These are phyloP conservation scores for Drosophila virilis DNA, from an alignment of 1,140 invertebrate species.

Conservation along the genomic window DNA sequence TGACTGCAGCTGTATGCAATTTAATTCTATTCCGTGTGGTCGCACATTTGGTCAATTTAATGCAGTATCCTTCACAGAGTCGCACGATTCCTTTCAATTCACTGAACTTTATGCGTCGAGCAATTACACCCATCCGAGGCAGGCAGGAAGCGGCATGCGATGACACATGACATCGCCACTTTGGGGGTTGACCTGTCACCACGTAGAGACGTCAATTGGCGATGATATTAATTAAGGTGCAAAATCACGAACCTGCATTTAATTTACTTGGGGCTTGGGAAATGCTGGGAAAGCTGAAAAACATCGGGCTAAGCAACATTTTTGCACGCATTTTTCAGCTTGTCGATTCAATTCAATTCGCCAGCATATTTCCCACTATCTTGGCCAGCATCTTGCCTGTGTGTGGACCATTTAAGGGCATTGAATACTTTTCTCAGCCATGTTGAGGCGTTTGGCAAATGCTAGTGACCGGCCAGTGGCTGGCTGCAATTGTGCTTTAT, in stretches of 20 bases:
- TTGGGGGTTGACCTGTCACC: constrained; percentile 25
- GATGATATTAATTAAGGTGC: constrained; percentile 48
- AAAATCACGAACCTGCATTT: constrained; percentile 72
- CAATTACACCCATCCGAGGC: constrained; percentile 1
- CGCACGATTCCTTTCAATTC: constrained; percentile 31
- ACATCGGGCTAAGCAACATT: constrained; percentile 40
- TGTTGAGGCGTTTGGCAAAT: constrained; percentile 5
- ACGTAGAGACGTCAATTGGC: neutral
- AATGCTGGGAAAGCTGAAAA: constrained; percentile 44
- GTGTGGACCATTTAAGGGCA: constrained; percentile 59
- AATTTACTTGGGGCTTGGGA: constrained; percentile 61
- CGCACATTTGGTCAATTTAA: constrained; percentile 37
- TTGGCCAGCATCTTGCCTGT: constrained; percentile 28
- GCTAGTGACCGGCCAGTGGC: neutral
- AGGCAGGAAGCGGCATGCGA: neutral
- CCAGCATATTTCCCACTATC: constrained; percentile 28
- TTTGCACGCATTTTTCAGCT: constrained; percentile 58
- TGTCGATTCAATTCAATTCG: constrained; percentile 40
- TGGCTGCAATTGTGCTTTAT: constrained; percentile 65
- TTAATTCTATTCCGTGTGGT: constrained; percentile 21
- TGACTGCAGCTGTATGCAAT: constrained; percentile 26
- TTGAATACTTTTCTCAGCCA: constrained; percentile 39
- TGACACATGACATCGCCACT: constrained; percentile 17
- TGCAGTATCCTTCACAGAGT: constrained; percentile 18
- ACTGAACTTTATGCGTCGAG: constrained; percentile 22